Evolutionary conservation across 1,140 invertebrate species (phyloP).

Genomic region (Ceratosolen solmsi): DNA sequence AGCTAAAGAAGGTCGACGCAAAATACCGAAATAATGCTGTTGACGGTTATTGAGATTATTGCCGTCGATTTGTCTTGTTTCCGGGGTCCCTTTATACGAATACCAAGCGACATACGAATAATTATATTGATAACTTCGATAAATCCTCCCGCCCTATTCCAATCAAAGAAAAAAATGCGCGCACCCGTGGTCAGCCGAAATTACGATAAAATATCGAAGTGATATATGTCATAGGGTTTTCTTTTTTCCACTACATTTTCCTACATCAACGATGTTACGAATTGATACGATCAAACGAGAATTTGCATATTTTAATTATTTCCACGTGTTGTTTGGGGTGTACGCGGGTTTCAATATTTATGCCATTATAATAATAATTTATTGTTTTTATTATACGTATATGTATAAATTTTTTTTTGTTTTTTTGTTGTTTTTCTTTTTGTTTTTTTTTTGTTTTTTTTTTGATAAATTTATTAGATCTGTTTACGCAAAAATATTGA

Average conservation of each 20-base stretch:
- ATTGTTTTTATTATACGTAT: too few species aligned
- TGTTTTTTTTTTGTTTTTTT: not conserved
- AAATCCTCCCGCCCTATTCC: slow-evolving; percentile 49
- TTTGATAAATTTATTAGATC: too few species aligned
- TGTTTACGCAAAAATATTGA: too few species aligned
- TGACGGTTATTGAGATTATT: slow-evolving; percentile 59
- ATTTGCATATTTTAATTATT: not conserved
- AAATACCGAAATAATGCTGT: slow-evolving; percentile 62
- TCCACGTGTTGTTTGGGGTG: not conserved
- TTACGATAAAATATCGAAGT: not conserved
- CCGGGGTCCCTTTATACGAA: slow-evolving; percentile 15
- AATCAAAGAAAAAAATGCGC: slow-evolving; percentile 29
- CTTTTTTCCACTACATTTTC: not conserved
- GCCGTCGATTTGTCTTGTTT: slow-evolving; percentile 59
- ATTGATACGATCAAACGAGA: not conserved
- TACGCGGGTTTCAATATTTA: too few species aligned
- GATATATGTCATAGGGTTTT: not conserved
- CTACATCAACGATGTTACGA: not conserved
- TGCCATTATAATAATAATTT: too few species aligned
- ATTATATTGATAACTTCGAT: slow-evolving; percentile 53
- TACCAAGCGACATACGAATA: slow-evolving; percentile 49
- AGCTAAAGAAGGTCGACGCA: slow-evolving; percentile 40
- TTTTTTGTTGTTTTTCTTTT: not conserved
- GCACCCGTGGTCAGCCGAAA: not conserved
- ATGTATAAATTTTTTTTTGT: not conserved